Evolutionary conservation across 2,113 vertebrate genomes (phyloP), one percentile per base, ranked within the genome.

Genomic region (Papio anubis): DNA sequence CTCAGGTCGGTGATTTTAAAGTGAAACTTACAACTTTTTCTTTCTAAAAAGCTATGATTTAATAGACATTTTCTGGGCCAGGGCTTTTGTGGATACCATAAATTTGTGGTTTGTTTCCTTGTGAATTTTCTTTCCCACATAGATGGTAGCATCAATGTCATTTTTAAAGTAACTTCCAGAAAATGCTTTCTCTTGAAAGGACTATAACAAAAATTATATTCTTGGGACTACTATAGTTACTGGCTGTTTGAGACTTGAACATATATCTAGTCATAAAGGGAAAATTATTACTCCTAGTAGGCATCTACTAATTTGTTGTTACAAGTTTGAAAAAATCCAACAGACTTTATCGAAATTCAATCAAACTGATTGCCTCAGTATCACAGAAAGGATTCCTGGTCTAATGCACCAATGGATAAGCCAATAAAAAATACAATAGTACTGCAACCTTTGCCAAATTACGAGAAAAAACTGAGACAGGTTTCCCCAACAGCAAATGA

Each of bases 91-190:
- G 52, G 11, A 18, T 70, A 40, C 43, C 85, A 78, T 93, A 93
- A 92, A 87, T 94, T 30, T 89, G 5, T 17, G 4, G 32, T 70
- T 89, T 82, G 57, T 90, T 94, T 95, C 61, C 79, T 94, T 85
- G 32, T 96, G 90, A 80, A 96, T 93, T 96, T 96, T 80, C n/a
- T 85, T 87, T 88, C 76, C 61, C 64, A 94, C 84, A 94, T 73
- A 89, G 38, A 90, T 84, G 50, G 43, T 40, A 76, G 21, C 68
- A 38, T 16, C 78, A 45, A 20, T 59, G 59, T 88, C 61, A 40
- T 95, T 92, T 92, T 87, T 35, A 80, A 96, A 96, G 73, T 79
- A 85, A 97, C 90, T 92, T 93, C 35, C 35, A 88, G 21, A 82
- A 95, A 98, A 66, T 57, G 4, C 32, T 93, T 89, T 93, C 40